Evolutionary conservation across 2,797 vertebrate genomes (phyloP).

Genomic region (Gymnothorax javanicus): DNA sequence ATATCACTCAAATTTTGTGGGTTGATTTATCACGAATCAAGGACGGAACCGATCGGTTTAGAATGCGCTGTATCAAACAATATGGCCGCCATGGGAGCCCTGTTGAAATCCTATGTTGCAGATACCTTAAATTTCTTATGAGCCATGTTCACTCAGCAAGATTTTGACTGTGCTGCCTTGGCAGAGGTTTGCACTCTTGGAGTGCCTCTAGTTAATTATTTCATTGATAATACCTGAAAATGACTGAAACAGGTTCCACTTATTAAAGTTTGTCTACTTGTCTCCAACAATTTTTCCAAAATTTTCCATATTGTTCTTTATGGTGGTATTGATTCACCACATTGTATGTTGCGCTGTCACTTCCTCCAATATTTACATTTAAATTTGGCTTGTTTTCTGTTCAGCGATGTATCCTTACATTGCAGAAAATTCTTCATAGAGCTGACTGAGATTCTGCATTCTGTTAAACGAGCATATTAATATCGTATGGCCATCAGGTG

Average conservation of each 20-base stretch:
- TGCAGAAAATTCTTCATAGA: neutral
- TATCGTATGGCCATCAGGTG: neutral
- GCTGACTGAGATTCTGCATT: neutral
- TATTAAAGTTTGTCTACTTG: conserved; percentile 1
- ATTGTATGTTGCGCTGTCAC: neutral
- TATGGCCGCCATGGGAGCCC: no score
- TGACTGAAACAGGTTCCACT: neutral
- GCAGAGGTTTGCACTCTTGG: no score
- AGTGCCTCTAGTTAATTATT: no score
- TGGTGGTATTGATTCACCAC: neutral
- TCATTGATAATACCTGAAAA: conserved; percentile 1
- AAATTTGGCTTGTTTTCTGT: neutral
- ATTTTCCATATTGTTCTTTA: neutral
- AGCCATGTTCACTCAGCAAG: no score
- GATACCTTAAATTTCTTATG: no score
- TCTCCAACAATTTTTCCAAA: neutral
- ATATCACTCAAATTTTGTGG: no score
- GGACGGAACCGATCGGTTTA: no score
- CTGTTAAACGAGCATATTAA: neutral
- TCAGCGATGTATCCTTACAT: neutral
- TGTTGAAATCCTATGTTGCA: no score
- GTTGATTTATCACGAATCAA: no score
- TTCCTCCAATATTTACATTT: conserved; percentile 3
- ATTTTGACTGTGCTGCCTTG: no score
- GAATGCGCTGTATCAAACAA: no score